Evolutionary conservation across 1,140 invertebrate genomes (phyloP).

Genomic region (Geopemphigus sp.): DNA sequence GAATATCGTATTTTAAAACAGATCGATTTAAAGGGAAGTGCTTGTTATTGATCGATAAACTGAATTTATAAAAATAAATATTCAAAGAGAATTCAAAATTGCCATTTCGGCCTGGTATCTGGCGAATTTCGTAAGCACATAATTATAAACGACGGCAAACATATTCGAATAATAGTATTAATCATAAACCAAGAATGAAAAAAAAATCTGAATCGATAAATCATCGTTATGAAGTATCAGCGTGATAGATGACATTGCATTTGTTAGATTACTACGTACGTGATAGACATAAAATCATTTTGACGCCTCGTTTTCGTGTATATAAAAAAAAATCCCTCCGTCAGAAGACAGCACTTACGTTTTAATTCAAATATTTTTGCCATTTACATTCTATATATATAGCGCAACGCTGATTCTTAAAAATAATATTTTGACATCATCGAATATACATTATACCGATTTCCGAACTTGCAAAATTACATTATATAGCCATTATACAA

Average conservation of each 20-base stretch:
- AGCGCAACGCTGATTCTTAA: neutral
- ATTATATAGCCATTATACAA: too few relatives aligned
- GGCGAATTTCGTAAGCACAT: neutral
- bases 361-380: neutral
- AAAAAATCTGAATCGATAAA: neutral
- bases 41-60: too few relatives aligned
- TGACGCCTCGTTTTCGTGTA: neutral
- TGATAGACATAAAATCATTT: slow-evolving; percentile 19
- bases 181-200: neutral
- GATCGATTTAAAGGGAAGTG: too few relatives aligned
- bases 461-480: too few relatives aligned
- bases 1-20: too few relatives aligned
- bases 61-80: too few relatives aligned
- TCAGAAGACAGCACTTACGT: neutral
- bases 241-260: slow-evolving; percentile 6
- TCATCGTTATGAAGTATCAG: slow-evolving; percentile 1
- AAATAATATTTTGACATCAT: neutral
- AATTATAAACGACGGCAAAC: neutral
- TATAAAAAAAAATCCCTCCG: neutral
- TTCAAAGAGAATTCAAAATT: neutral
- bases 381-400: too few relatives aligned
- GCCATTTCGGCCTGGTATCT: neutral
- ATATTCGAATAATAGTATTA: slow-evolving; percentile 13
- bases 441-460: too few relatives aligned
- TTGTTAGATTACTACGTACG: neutral